phyloP scores from a whole-genome alignment of 2,113 vertebrate genomes.

The Merops nubicus region DNA sequence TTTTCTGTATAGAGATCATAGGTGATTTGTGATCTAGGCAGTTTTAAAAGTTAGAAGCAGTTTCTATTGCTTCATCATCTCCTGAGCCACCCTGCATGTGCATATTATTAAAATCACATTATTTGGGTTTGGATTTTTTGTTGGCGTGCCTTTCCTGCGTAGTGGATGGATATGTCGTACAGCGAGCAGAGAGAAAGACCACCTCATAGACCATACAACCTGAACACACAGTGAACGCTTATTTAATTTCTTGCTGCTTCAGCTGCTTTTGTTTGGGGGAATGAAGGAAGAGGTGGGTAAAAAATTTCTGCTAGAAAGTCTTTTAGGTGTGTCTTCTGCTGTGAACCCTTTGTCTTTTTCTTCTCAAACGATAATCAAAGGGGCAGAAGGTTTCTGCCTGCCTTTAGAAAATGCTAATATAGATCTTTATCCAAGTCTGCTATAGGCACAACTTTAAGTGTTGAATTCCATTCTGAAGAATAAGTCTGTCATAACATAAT shows the following conservation, averaged over 20 bases:
- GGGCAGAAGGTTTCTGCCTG: background rate
- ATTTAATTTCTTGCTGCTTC: background rate
- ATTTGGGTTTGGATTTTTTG: background rate
- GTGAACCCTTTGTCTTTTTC: background rate
- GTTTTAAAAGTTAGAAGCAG: background rate
- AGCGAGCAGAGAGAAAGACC: background rate
- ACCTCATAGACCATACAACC: background rate
- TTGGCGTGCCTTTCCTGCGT: background rate
- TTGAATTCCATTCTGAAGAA: background rate
- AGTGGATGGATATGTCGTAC: background rate
- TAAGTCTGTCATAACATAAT: background rate
- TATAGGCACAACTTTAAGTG: background rate
- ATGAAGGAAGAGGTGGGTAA: background rate
- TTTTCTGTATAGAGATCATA: background rate
- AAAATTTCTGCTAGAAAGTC: background rate
- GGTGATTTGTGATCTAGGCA: background rate
- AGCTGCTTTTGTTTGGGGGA: background rate
- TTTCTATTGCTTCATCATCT: background rate
- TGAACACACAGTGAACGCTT: background rate
- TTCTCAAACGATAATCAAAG: background rate
- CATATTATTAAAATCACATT: background rate
- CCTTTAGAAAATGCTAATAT: background rate
- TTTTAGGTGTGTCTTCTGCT: background rate
- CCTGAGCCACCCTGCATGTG: background rate
- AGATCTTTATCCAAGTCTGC: background rate